Conservation (phyloP, 2,888 invertebrate genomes). For the Coenonympha glycerion region DNA sequence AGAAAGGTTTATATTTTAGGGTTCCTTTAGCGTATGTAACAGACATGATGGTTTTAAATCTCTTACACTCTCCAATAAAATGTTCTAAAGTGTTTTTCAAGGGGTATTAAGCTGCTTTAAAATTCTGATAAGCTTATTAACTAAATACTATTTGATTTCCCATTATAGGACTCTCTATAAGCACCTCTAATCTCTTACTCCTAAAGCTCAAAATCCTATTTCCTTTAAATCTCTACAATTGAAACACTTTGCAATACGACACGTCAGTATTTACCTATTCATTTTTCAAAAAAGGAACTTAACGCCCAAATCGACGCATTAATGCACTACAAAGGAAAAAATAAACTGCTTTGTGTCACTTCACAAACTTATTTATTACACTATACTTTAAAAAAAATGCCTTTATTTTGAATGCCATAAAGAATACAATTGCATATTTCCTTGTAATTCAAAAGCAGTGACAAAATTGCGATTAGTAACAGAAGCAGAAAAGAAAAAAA, state of each 20-base stretch:
- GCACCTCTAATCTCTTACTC: not conserved
- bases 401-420: slow-evolving; percentile 28
- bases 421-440: slow-evolving; percentile 29
- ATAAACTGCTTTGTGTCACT: slow-evolving; percentile 73
- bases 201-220: slow-evolving; percentile 6
- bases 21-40: too few relatives aligned
- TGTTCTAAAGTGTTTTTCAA: too few relatives aligned
- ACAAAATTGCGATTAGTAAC: slow-evolving; percentile 30
- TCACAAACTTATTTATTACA: slow-evolving; percentile 36
- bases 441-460: not conserved
- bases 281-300: slow-evolving; percentile 72
- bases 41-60: too few relatives aligned
- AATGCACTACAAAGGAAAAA: slow-evolving; percentile 70
- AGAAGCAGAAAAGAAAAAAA: slow-evolving; percentile 57
- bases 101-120: not conserved
- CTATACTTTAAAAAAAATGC: not conserved
- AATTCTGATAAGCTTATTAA: slow-evolving; percentile 21
- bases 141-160: slow-evolving; percentile 18
- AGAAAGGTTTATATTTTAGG: too few relatives aligned
- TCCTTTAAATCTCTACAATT: slow-evolving; percentile 30
- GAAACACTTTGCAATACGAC: slow-evolving; percentile 62
- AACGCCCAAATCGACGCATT: slow-evolving; percentile 74
- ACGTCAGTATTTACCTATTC: slow-evolving; percentile 73
- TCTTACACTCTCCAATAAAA: too few relatives aligned
- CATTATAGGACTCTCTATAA: not conserved